Evolutionary conservation across 2,888 invertebrate species (phyloP).

Genomic region (Calliopum simillimum): DNA sequence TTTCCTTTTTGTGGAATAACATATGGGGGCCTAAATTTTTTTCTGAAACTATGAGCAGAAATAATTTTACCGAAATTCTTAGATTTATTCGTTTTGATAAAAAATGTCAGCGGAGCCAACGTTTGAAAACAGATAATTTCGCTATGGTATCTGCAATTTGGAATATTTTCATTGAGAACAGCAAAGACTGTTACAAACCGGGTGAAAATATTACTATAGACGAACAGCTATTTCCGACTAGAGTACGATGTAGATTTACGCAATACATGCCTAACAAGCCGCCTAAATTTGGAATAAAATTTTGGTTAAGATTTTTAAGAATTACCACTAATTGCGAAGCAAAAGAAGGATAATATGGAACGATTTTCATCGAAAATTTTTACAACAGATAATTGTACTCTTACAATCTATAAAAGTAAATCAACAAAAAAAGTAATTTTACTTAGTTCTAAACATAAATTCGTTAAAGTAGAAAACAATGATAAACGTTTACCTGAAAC

Average conservation of each 20-base stretch:
- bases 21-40: no score
- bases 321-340: conserved; percentile 37
- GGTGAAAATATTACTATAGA: no score
- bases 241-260: conserved; percentile 49
- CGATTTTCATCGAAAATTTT: conserved; percentile 32
- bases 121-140: no score
- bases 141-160: no score
- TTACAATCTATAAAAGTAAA: conserved; percentile 52
- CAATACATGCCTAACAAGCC: conserved; percentile 52
- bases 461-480: conserved; percentile 47
- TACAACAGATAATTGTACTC: conserved; percentile 40
- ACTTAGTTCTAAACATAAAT: conserved; percentile 50
- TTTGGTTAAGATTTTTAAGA: conserved; percentile 44
- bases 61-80: no score
- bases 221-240: conserved; percentile 52
- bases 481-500: conserved; percentile 48
- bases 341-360: conserved; percentile 41
- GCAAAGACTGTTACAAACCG: no score
- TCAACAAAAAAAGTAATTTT: conserved; percentile 49
- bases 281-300: conserved; percentile 47
- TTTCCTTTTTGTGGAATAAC: no score
- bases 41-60: no score
- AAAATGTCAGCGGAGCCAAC: no score
- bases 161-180: no score
- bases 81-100: no score